Percentiles rank a stretch among this genome's conserved stretches.
Evolutionary conservation across 2,797 vertebrate genomes (phyloP).

Genomic region (Gambelia wislizenii): DNA sequence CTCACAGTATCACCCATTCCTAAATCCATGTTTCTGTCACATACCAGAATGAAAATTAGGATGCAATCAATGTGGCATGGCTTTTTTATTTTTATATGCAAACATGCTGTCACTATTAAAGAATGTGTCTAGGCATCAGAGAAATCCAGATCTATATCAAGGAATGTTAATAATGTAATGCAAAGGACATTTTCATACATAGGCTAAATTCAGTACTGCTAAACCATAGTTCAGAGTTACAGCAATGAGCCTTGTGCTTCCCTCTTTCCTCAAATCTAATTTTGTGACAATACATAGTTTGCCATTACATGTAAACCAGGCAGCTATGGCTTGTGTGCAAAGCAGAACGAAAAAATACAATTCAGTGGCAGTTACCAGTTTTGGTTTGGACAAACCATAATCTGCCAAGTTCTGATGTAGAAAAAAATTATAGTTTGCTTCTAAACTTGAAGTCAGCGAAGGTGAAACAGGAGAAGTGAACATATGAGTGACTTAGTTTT

Average conservation of each 20-base stretch:
- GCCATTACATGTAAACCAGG: neutral
- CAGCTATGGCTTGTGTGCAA: neutral
- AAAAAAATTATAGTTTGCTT: neutral
- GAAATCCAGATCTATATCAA: slow-evolving; percentile 28
- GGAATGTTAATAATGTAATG: neutral
- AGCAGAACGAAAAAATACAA: neutral
- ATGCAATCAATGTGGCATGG: slow-evolving; percentile 39
- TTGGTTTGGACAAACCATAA: neutral
- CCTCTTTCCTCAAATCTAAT: neutral
- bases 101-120: slow-evolving; percentile 34
- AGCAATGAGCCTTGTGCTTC: neutral
- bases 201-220: neutral
- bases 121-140: slow-evolving; percentile 13
- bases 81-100: neutral
- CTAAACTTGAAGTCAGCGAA: neutral
- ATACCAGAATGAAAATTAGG: slow-evolving; percentile 7
- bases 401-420: neutral
- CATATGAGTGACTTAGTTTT: neutral
- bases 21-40: slow-evolving; percentile 38
- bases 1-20: slow-evolving; percentile 14
- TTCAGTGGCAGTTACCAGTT: neutral
- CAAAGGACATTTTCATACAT: neutral
- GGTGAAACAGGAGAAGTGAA: neutral
- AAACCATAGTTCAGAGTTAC: slow-evolving; percentile 8
- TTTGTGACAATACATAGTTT: neutral